phyloP scores from a whole-genome alignment of 1,140 invertebrate genomes.

The Drosophila obscura region DNA sequence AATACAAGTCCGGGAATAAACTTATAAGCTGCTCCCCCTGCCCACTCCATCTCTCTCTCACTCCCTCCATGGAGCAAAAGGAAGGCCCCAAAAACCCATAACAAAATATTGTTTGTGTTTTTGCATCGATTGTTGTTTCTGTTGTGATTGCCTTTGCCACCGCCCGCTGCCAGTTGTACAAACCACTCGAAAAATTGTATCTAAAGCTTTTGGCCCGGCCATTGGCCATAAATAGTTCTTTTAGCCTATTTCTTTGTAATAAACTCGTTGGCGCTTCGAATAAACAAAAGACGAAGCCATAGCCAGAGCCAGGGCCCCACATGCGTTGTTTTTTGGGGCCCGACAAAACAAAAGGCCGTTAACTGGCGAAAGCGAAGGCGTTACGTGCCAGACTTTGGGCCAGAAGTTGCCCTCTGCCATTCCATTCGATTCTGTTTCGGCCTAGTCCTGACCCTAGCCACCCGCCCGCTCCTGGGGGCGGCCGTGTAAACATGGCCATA shows the following conservation, averaged over 20 bases:
- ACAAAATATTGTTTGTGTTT: conserved; percentile 61
- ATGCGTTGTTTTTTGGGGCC: background rate
- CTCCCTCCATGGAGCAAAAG: background rate
- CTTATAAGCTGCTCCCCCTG: conserved; percentile 69
- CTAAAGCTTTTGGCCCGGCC: conserved; percentile 46
- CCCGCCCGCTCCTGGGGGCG: background rate
- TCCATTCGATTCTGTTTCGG: background rate
- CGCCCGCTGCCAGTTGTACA: conserved; percentile 47
- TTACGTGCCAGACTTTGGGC: conserved; percentile 46
- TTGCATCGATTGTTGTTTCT: conserved; percentile 48
- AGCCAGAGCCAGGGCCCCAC: background rate
- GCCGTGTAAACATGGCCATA: conserved; percentile 74
- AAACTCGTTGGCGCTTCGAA: conserved; percentile 74
- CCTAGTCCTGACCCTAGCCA: background rate
- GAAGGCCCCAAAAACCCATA: conserved; percentile 21
- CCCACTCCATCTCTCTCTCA: conserved; percentile 13
- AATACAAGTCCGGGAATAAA: conserved; percentile 74
- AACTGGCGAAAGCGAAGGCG: conserved; percentile 44
- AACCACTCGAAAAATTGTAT: conserved; percentile 55
- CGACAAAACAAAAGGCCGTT: conserved; percentile 72
- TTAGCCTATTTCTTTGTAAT: conserved; percentile 72
- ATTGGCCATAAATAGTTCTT: conserved; percentile 75
- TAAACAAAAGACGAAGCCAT: conserved; percentile 69
- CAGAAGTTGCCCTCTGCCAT: conserved; percentile 44
- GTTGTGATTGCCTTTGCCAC: conserved; percentile 53